Evolutionary conservation across 2,113 vertebrate species (phyloP).

Genomic region (Tenrec ecaudatus): DNA sequence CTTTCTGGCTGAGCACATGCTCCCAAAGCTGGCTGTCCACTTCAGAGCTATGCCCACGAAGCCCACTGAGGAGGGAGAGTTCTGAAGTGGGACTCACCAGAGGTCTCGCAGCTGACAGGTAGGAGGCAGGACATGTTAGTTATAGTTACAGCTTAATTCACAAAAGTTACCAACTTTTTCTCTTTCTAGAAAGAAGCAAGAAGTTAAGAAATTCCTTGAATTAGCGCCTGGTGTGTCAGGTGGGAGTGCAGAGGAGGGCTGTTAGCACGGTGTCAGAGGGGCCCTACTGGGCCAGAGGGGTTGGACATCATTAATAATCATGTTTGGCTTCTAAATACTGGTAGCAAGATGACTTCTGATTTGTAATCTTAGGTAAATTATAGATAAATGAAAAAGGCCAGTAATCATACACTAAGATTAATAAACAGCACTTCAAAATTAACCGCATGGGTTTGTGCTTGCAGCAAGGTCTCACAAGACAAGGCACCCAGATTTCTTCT

Average conservation of each 20-base stretch:
- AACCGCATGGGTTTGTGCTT: conserved; percentile 88
- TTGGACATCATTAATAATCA: conserved; percentile 89
- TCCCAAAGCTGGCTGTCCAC: conserved; percentile 79
- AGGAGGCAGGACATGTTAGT: conserved; percentile 86
- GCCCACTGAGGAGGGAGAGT: conserved; percentile 76
- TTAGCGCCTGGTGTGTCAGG: conserved; percentile 87
- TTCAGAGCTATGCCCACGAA: conserved; percentile 76
- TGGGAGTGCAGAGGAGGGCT: conserved; percentile 88
- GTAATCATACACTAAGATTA: conserved; percentile 92
- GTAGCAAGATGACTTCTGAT: conserved; percentile 91
- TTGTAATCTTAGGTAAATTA: conserved; percentile 92
- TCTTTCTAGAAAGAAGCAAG: conserved; percentile 89
- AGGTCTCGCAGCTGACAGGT: conserved; percentile 83
- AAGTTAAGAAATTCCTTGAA: conserved; percentile 88
- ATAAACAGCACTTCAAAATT: conserved; percentile 91
- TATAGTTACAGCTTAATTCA: conserved; percentile 90
- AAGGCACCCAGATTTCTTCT: conserved; percentile 92
- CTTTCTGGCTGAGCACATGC: conserved; percentile 85
- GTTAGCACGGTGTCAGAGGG: conserved; percentile 88
- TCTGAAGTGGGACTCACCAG: conserved; percentile 84
- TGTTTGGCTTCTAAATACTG: conserved; percentile 92
- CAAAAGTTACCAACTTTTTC: conserved; percentile 86
- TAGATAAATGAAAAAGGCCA: conserved; percentile 92
- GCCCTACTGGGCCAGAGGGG: conserved; percentile 87
- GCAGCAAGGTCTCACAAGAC: conserved; percentile 89